A percentile compares a stretch with the other conserved stretches of the same genome.
phyloP scores from a whole-genome alignment of 2,797 vertebrate genomes.

The Pitangus sulphuratus region DNA sequence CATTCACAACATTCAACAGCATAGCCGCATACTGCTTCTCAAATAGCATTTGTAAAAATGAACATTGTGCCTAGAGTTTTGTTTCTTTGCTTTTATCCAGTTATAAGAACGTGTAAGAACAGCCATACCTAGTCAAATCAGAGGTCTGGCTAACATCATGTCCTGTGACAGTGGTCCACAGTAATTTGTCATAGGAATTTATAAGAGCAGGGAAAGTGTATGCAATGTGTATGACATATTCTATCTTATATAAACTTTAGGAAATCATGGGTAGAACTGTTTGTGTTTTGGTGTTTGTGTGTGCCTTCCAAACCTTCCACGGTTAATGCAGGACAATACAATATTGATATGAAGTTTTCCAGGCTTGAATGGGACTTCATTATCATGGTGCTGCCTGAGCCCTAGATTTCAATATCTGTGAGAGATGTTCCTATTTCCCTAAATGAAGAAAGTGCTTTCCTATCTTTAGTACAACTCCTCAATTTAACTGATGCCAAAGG shows the following conservation, averaged over 20 bases:
- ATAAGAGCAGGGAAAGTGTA: background rate
- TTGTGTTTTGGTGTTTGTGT: background rate
- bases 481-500: background rate
- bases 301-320: background rate
- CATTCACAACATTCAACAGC: background rate
- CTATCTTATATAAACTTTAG: background rate
- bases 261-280: fast-evolving
- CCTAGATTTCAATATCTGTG: background rate
- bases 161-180: background rate
- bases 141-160: background rate
- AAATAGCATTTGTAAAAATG: background rate
- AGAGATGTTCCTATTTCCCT: background rate
- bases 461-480: background rate
- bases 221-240: background rate
- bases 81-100: background rate
- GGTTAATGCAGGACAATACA: background rate
- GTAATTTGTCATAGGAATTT: background rate
- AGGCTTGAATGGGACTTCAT: background rate
- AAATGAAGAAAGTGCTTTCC: background rate
- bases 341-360: background rate
- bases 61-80: background rate
- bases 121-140: background rate
- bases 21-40: background rate
- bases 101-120: background rate
- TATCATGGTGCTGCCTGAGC: background rate